These are phyloP conservation scores for Radopholus similis DNA, from an alignment of 1,140 invertebrate genomes.

Conservation along the genomic window DNA sequence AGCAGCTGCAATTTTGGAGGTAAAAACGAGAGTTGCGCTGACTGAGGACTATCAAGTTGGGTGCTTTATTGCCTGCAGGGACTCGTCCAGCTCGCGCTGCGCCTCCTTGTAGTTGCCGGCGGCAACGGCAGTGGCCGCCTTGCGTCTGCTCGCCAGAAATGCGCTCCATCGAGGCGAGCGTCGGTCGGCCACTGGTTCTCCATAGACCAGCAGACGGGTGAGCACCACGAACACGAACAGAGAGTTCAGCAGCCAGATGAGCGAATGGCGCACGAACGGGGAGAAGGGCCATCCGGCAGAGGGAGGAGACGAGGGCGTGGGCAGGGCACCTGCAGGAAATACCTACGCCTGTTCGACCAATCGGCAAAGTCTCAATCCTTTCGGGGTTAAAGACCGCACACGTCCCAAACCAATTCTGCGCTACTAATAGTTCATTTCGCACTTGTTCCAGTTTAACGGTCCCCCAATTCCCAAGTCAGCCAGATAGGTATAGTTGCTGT, in stretches of 20 bases:
- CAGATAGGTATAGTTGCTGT: too few relatives aligned
- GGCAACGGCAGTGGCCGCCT: slow-evolving; percentile 36
- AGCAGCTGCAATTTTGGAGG: slow-evolving; percentile 37
- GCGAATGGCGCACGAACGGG: slow-evolving; percentile 15
- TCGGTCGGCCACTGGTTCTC: slow-evolving; percentile 43
- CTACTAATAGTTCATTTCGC: too few relatives aligned
- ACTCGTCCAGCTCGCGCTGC: slow-evolving; percentile 51
- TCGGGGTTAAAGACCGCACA: too few relatives aligned
- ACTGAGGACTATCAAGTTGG: slow-evolving; percentile 12
- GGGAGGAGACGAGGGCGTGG: neutral
- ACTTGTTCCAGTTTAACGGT: too few relatives aligned
- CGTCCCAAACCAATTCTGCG: too few relatives aligned
- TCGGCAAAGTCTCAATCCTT: too few relatives aligned
- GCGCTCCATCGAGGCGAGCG: slow-evolving; percentile 38
- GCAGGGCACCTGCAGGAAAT: neutral
- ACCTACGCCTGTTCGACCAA: too few relatives aligned
- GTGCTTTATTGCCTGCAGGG: slow-evolving; percentile 27
- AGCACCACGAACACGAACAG: slow-evolving; percentile 38
- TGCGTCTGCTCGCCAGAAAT: slow-evolving; percentile 38
- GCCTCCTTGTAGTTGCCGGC: slow-evolving; percentile 54
- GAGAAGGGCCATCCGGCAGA: neutral
- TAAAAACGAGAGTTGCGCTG: neutral
- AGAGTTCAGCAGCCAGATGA: slow-evolving; percentile 38
- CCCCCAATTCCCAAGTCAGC: too few relatives aligned
- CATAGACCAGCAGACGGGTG: slow-evolving; percentile 37